A percentile compares a stretch with the other conserved stretches of the same genome.
Evolutionary conservation across 2,797 vertebrate species (phyloP).

Genomic region (Schizopygopsis malacanthus): DNA sequence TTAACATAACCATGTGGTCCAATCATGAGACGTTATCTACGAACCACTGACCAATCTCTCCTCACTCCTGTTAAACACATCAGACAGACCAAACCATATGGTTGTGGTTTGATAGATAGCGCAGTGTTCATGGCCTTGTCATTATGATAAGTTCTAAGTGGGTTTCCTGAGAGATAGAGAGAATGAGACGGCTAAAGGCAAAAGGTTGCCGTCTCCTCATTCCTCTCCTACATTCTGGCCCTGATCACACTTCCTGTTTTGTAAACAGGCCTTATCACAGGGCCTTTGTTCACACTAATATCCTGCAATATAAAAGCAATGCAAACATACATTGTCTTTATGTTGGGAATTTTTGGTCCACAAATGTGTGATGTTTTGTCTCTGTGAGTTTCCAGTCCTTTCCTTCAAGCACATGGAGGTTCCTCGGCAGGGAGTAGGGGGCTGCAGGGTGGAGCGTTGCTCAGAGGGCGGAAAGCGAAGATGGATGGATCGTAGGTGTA

Average conservation of each 20-base stretch:
- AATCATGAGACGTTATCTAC: neutral
- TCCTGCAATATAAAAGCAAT: conserved; percentile 51
- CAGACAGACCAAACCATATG: conserved; percentile 23
- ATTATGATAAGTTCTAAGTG: conserved; percentile 34
- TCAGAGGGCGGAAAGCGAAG: conserved; percentile 90
- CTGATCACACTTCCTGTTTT: conserved; percentile 43
- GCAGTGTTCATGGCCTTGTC: conserved; percentile 43
- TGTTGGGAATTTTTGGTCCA: conserved; percentile 36
- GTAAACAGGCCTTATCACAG: conserved; percentile 41
- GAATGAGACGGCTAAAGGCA: conserved; percentile 39
- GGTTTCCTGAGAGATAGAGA: conserved; percentile 57
- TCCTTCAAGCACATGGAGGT: conserved; percentile 78
- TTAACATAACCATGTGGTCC: neutral
- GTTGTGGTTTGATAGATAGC: conserved; percentile 25
- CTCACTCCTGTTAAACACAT: neutral
- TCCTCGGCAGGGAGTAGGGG: conserved; percentile 85
- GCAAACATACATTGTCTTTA: conserved; percentile 47
- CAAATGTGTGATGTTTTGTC: conserved; percentile 37
- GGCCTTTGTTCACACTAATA: conserved; percentile 50
- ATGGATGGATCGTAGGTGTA: conserved; percentile 89
- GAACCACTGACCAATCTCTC: conserved; percentile 25
- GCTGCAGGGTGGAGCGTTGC: conserved; percentile 86
- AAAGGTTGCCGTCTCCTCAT: conserved; percentile 40
- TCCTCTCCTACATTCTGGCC: conserved; percentile 48
- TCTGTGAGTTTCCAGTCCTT: conserved; percentile 22